Base-by-base conservation (phyloP, 1,140 invertebrate species). In the Megathymus violae region DNA sequence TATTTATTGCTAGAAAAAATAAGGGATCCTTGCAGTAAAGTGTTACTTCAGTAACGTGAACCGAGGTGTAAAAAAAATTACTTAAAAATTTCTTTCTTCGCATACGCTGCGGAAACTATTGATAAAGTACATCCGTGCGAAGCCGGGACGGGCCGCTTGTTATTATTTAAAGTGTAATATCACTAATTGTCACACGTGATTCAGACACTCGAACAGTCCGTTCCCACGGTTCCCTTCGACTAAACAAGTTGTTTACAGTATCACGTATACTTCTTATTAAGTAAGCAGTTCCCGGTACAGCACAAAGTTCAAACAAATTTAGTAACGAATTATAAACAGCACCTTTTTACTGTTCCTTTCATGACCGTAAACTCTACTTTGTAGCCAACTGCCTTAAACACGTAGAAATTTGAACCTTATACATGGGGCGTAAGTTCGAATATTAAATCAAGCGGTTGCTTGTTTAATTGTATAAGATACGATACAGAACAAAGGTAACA, bases 261-360 rank as follows among this genome's bases (percentile, higher is more conserved):
- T 9, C 9, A 31, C 27, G 9, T 4, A 31, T 9, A 4, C 27
- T 31, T 9, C 10, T 46, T 22, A 46, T 46, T 46, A 46, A 46
- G 43, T 13, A 11, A 22, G 7, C 27, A 31, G n/a, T 46, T 46
- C 43, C n/a, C 16, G 13, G 43, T 46, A 46, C 17, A 17, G 7
- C 43, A 17, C 19, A 22, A 46, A 41, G 43, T 46, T 46, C 43
- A 46, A 46, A 46, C 17, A 19, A 17, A 46, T 31, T 31, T 31
- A 31, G 27, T 7, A 31, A 4, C 27, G 27, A 31, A 31, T 31
- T 31, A 44, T 44, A 44, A 44, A 22, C 43, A 46, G 4, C n/a
- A n/a, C n/a, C 43, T 43, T 46, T 46, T 44, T 46, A 46, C 17
- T 46, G 43, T 46, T 46, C 13, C 10, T 46, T 19, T 46, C 17